A percentile compares a stretch with the other conserved stretches of the same genome.
These are phyloP conservation scores for Chaetops frenatus DNA, from an alignment of 2,113 vertebrate genomes.

Conservation along the genomic window DNA sequence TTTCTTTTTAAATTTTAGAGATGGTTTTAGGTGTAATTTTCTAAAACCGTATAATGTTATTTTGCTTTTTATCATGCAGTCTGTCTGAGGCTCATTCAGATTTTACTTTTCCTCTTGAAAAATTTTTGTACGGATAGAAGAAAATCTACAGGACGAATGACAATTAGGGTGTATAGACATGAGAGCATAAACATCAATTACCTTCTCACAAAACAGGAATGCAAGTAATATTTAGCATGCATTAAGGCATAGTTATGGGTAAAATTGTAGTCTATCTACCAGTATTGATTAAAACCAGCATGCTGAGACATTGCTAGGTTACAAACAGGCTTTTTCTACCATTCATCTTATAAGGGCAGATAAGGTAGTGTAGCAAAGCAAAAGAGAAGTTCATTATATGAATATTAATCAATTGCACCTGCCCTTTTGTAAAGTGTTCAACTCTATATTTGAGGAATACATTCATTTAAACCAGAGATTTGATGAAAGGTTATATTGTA, in stretches of 20 bases:
- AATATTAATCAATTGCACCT: constrained; percentile 2
- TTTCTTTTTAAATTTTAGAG: not conserved
- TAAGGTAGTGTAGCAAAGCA: not conserved
- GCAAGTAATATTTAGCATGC: not conserved
- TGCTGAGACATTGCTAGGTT: not conserved
- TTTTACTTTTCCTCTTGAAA: not conserved
- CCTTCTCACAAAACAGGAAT: not conserved
- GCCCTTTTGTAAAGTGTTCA: not conserved
- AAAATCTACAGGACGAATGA: not conserved
- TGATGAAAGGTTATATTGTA: not conserved
- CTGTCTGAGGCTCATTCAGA: not conserved
- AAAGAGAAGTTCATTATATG: not conserved
- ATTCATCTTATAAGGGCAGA: not conserved
- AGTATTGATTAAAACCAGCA: not conserved
- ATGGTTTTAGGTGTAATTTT: constrained; percentile 34
- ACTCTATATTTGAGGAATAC: not conserved
- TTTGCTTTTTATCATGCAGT: not conserved
- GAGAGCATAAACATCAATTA: not conserved
- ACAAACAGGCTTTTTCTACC: not conserved
- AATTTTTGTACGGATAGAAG: not conserved
- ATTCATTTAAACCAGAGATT: not conserved
- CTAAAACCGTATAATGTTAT: not conserved
- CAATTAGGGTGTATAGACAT: not conserved
- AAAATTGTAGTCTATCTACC: not conserved
- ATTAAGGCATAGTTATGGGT: not conserved